These are phyloP conservation scores for Cheirogaleus medius DNA, from an alignment of 2,113 vertebrate species.

Conservation along the genomic window DNA sequence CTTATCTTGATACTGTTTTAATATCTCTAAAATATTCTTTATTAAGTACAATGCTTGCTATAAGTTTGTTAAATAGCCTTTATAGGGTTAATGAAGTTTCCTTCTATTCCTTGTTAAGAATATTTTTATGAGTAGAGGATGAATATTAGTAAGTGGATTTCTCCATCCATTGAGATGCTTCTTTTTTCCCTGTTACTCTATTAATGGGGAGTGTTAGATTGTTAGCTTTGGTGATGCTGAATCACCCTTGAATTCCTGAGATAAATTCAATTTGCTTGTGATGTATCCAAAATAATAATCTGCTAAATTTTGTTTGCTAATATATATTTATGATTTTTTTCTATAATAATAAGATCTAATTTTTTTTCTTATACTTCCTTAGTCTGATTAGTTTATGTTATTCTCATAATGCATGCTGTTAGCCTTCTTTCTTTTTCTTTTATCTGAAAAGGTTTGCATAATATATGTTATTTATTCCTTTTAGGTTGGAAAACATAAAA, in stretches of 20 bases:
- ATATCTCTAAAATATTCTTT: neutral
- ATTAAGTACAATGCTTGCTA: neutral
- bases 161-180: neutral
- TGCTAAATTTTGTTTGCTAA: neutral
- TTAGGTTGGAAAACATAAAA: neutral
- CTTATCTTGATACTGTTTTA: neutral
- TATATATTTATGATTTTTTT: neutral
- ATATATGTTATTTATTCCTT: neutral
- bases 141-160: neutral
- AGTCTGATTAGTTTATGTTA: neutral
- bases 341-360: neutral
- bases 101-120: neutral
- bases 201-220: neutral
- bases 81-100: neutral
- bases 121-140: neutral
- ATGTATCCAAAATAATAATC: neutral
- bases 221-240: neutral
- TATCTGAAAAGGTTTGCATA: neutral
- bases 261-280: neutral
- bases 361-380: neutral
- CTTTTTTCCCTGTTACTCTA: neutral
- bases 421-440: neutral
- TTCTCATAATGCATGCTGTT: neutral
- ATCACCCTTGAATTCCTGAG: neutral
- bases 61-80: neutral